Evolutionary conservation across 1,140 invertebrate genomes (phyloP).

Genomic region (Palaemon carinicauda): DNA sequence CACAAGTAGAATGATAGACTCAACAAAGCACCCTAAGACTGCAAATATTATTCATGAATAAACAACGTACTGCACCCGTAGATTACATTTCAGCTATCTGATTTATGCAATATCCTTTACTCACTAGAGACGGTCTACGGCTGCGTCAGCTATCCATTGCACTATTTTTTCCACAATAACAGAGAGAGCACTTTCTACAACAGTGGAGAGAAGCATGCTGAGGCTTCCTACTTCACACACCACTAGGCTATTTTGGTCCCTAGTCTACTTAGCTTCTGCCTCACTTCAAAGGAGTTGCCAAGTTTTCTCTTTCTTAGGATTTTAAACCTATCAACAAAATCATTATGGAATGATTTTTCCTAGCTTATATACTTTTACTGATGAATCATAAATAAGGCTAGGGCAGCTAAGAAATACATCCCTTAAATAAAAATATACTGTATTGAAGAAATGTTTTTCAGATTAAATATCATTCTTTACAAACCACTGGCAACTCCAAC

Average conservation of each 20-base stretch:
- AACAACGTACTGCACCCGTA: no score
- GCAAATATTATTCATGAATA: no score
- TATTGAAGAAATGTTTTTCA: no score
- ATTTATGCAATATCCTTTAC: not conserved
- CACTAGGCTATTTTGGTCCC: constrained; percentile 34
- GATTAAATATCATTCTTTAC: not conserved
- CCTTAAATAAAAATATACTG: no score
- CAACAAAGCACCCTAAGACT: no score
- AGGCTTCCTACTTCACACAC: not conserved
- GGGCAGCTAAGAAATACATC: no score
- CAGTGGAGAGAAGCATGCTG: constrained; percentile 27
- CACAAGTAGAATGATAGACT: no score
- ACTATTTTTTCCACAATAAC: not conserved
- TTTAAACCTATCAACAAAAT: not conserved
- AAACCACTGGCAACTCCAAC: not conserved
- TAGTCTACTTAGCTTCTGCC: not conserved
- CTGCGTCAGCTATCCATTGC: constrained; percentile 12
- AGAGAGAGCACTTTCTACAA: constrained; percentile 20
- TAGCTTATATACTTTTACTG: no score
- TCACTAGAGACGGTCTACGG: constrained; percentile 14
- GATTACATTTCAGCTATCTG: no score
- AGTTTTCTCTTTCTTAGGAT: not conserved
- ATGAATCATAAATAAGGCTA: no score
- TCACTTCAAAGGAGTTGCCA: not conserved
- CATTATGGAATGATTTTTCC: no score